These are phyloP conservation scores for Tangara arthus DNA, from an alignment of 2,797 vertebrate species.

Conservation along the genomic window DNA sequence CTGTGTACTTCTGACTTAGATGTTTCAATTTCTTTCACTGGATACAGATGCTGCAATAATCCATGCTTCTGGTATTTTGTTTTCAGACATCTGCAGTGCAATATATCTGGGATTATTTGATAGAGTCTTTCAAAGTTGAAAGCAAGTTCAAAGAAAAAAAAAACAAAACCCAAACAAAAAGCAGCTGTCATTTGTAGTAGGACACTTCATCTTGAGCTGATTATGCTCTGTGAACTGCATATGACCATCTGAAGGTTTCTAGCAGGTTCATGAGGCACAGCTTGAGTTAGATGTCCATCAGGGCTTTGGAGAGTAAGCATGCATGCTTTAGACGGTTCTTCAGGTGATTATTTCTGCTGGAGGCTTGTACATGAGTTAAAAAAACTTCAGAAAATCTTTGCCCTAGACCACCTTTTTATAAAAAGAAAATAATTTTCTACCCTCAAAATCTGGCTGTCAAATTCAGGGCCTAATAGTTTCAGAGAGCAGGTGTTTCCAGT, in stretches of 20 bases:
- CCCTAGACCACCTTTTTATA: not conserved
- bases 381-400: not conserved
- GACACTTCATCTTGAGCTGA: not conserved
- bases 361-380: not conserved
- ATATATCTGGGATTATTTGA: not conserved
- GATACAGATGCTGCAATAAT: not conserved
- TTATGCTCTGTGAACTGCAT: not conserved
- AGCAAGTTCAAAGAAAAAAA: not conserved
- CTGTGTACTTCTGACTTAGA: not conserved
- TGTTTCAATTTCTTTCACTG: not conserved
- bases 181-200: not conserved
- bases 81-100: not conserved
- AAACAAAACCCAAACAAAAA: not conserved
- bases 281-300: not conserved
- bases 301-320: not conserved
- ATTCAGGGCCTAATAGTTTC: not conserved
- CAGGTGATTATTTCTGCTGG: not conserved
- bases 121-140: not conserved
- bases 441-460: not conserved
- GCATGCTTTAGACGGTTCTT: not conserved
- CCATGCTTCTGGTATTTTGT: not conserved
- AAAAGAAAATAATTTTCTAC: not conserved
- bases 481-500: not conserved
- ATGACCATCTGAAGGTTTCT: not conserved
- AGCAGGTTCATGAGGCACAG: not conserved